Conservation (phyloP, 2,888 invertebrate species). For the Copidosoma aretas region DNA sequence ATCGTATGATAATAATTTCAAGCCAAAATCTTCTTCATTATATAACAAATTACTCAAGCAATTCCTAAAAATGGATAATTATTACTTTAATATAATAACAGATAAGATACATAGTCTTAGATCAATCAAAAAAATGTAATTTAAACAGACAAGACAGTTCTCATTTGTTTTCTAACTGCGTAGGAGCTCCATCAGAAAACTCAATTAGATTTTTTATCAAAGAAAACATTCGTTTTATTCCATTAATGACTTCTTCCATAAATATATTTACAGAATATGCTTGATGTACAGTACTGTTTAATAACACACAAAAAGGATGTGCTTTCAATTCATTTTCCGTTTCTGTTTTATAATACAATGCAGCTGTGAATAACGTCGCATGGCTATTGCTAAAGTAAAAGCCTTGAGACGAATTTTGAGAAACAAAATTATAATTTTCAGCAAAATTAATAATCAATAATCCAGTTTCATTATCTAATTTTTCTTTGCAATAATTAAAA, state of each 20-base stretch:
- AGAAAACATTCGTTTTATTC: slow-evolving; percentile 21
- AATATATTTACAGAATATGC: slow-evolving; percentile 22
- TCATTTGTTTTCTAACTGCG: slow-evolving; percentile 17
- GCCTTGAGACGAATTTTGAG: slow-evolving; percentile 25
- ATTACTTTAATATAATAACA: too few relatives aligned
- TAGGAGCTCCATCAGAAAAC: slow-evolving; percentile 34
- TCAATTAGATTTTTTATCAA: slow-evolving; percentile 27
- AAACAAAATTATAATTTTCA: too few relatives aligned
- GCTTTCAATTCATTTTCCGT: slow-evolving; percentile 7
- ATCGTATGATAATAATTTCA: slow-evolving; percentile 15
- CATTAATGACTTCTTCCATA: slow-evolving; percentile 9
- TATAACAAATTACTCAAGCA: neutral
- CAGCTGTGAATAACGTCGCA: slow-evolving; percentile 13
- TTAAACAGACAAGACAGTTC: too few relatives aligned
- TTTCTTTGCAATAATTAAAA: too few relatives aligned
- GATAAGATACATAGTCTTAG: too few relatives aligned
- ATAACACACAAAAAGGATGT: slow-evolving; percentile 19
- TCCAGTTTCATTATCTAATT: too few relatives aligned
- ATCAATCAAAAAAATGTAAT: too few relatives aligned
- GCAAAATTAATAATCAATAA: slow-evolving; percentile 30
- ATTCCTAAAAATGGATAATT: too few relatives aligned
- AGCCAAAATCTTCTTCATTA: slow-evolving; percentile 17
- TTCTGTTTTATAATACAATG: slow-evolving; percentile 27
- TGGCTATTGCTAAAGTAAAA: slow-evolving; percentile 5
- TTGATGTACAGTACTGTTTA: too few relatives aligned